A percentile compares a stretch with the other conserved stretches of the same genome.
phyloP scores from a whole-genome alignment of 2,888 invertebrate genomes.

The Trissolcus brochymenae region DNA sequence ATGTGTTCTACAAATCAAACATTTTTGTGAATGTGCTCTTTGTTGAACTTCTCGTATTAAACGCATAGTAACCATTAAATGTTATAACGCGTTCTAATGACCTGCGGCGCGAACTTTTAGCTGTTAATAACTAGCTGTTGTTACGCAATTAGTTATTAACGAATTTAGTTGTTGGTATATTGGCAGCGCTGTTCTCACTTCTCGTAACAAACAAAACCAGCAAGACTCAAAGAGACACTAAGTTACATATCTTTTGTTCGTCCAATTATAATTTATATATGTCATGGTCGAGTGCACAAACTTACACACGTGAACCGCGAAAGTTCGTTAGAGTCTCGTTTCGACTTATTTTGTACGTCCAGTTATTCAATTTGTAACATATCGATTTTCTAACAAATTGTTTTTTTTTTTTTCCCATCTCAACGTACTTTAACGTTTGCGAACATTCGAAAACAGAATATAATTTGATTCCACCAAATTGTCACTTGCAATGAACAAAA shows the following conservation, averaged over 20 bases:
- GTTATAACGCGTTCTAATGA: conserved; percentile 60
- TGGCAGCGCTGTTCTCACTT: conserved; percentile 14
- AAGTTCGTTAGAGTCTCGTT: conserved; percentile 44
- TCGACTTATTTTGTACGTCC: conserved; percentile 2
- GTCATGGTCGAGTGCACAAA: conserved; percentile 18
- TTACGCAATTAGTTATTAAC: conserved; percentile 56
- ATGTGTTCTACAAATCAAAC: too few relatives aligned
- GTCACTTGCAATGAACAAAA: too few relatives aligned
- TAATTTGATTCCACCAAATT: too few relatives aligned
- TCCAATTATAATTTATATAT: conserved; percentile 36
- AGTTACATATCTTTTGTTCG: conserved; percentile 50
- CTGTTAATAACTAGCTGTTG: conserved; percentile 54
- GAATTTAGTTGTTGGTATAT: conserved; percentile 44
- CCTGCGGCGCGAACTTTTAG: conserved; percentile 48
- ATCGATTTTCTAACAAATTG: too few relatives aligned
- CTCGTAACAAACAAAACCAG: conserved; percentile 47
- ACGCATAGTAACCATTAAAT: conserved; percentile 61
- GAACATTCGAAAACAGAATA: too few relatives aligned
- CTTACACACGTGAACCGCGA: conserved; percentile 25
- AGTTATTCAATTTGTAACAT: not conserved
- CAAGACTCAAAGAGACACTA: conserved; percentile 45
- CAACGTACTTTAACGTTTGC: too few relatives aligned
- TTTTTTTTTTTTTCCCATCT: too few relatives aligned
- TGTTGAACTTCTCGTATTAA: conserved; percentile 49
- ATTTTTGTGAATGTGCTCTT: too few relatives aligned